Percentiles rank a stretch among this genome's conserved stretches.
These are phyloP conservation scores for Iphiclides podalirius DNA, from an alignment of 2,888 invertebrate species.

Conservation along the genomic window DNA sequence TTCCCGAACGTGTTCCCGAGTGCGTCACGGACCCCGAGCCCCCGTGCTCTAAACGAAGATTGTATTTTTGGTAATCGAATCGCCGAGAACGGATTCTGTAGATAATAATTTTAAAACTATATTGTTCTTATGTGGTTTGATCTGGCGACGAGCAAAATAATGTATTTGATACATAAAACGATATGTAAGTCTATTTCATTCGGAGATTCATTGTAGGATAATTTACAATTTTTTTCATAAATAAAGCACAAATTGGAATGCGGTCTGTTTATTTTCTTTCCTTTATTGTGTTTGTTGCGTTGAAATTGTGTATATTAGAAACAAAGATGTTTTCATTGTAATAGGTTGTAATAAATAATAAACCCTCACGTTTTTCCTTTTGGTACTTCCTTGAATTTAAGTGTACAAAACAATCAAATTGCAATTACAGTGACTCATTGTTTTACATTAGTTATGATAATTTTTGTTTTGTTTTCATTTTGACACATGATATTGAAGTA, in stretches of 20 bases:
- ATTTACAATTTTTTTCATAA: constrained; percentile 85
- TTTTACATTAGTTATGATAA: too few relatives aligned
- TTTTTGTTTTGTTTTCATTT: too few relatives aligned
- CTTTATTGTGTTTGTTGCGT: background rate
- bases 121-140: constrained; percentile 79
- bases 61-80: constrained; percentile 78
- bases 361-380: background rate
- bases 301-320: background rate
- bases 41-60: constrained; percentile 54
- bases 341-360: background rate
- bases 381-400: background rate
- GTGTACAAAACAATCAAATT: too few relatives aligned
- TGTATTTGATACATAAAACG: constrained; percentile 80
- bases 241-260: constrained; percentile 82
- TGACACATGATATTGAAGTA: too few relatives aligned
- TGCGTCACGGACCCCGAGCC: constrained; percentile 23
- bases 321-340: background rate
- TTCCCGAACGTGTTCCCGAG: constrained; percentile 2
- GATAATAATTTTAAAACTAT: constrained; percentile 79
- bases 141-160: constrained; percentile 77
- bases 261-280: constrained; percentile 46
- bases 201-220: constrained; percentile 83
- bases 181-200: constrained; percentile 81
- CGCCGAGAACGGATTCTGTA: constrained; percentile 78
- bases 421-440: too few relatives aligned